Conservation (phyloP, 2,113 vertebrate genomes). For the Lepus timidus region DNA sequence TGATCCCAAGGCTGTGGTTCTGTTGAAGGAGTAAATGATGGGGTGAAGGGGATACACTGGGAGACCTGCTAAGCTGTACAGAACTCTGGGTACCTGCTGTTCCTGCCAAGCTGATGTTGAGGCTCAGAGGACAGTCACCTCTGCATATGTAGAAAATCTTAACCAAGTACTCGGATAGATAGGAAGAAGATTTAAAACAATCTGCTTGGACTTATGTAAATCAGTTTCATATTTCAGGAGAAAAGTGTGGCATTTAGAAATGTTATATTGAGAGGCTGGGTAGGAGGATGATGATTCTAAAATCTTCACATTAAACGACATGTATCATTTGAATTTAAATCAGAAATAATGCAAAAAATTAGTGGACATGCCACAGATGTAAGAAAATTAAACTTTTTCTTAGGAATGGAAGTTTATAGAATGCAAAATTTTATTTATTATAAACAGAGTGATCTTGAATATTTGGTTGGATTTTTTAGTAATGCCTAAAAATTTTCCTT, state of each 20-base stretch:
- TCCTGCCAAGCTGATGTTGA: neutral
- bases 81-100: fast-evolving
- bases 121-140: neutral
- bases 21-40: neutral
- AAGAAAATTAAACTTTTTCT: slow-evolving; percentile 31
- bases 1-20: too few species aligned
- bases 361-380: neutral
- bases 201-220: neutral
- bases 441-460: neutral
- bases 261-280: neutral
- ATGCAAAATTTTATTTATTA: neutral
- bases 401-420: neutral
- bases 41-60: neutral
- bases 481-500: neutral
- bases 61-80: fast-evolving
- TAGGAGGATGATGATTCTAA: neutral
- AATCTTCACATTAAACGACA: neutral
- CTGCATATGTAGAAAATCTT: neutral
- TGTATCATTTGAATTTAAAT: neutral
- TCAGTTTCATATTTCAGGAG: neutral
- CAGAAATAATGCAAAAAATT: slow-evolving; percentile 19
- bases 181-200: neutral
- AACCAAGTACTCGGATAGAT: neutral
- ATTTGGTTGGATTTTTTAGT: neutral
- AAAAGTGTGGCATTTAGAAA: neutral